These are phyloP conservation scores for Parapristionchus giblindavisi DNA, from an alignment of 2,888 invertebrate species.

Conservation along the genomic window DNA sequence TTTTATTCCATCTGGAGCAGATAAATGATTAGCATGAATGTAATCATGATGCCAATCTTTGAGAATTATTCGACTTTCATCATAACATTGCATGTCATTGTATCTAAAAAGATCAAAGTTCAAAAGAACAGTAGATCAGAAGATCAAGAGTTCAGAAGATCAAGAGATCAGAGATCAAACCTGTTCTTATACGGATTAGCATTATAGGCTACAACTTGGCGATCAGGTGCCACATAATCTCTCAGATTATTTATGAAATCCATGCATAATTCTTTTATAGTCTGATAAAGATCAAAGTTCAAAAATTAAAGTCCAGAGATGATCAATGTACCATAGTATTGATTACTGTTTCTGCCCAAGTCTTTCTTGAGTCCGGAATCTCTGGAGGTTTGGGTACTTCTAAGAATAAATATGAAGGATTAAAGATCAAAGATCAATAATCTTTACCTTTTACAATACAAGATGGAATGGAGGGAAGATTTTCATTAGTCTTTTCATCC, in stretches of 20 bases:
- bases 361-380: too few species aligned
- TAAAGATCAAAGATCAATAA: too few species aligned
- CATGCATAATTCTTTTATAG: not conserved
- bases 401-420: too few species aligned
- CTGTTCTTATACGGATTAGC: slow-evolving; percentile 1
- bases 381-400: too few species aligned
- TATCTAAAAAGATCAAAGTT: too few species aligned
- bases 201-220: not conserved
- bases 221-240: not conserved
- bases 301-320: slow-evolving; percentile 5
- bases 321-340: too few species aligned
- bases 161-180: not conserved
- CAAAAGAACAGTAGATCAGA: not conserved
- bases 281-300: slow-evolving; percentile 25
- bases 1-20: slow-evolving; percentile 43
- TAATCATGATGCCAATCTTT: slow-evolving; percentile 42
- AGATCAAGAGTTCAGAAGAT: not conserved
- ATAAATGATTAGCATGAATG: slow-evolving; percentile 55
- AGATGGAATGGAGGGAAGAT: too few species aligned
- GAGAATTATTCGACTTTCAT: slow-evolving; percentile 3
- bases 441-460: too few species aligned
- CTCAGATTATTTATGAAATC: not conserved
- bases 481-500: too few species aligned
- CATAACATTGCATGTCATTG: slow-evolving; percentile 22
- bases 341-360: too few species aligned